Evolutionary conservation across 2,888 invertebrate species (phyloP).

Genomic region (Lamproptera curius): DNA sequence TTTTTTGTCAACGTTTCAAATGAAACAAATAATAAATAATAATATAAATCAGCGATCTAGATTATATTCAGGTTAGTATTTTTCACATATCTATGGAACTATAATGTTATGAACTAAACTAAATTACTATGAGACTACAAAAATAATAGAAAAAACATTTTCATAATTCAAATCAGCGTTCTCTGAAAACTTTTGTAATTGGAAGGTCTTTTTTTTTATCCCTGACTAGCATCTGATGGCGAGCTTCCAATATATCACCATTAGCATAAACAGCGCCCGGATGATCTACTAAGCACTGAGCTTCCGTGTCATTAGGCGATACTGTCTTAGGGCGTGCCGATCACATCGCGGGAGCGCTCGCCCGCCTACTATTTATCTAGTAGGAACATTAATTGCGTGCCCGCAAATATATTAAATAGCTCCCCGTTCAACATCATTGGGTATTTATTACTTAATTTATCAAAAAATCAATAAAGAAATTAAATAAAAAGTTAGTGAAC

Average conservation of each 20-base stretch:
- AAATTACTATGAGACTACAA: too few species aligned
- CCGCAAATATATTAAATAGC: too few species aligned
- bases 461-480: too few species aligned
- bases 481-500: too few species aligned
- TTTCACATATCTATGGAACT: too few species aligned
- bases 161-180: neutral
- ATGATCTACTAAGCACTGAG: conserved; percentile 45
- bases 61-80: too few species aligned
- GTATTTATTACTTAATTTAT: too few species aligned
- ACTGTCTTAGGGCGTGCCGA: conserved; percentile 21
- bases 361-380: conserved; percentile 25
- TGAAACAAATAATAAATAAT: too few species aligned
- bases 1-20: too few species aligned
- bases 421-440: too few species aligned
- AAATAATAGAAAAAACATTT: conserved; percentile 2
- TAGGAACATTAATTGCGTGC: neutral
- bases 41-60: too few species aligned
- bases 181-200: neutral
- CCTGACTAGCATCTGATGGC: neutral
- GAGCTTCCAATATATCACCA: conserved; percentile 20
- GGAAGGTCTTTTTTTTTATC: conserved; percentile 8
- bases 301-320: conserved; percentile 60
- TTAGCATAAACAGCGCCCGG: conserved; percentile 24
- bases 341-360: conserved; percentile 29
- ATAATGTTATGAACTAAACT: too few species aligned